Conservation (phyloP, 2,888 invertebrate species). For the Agonopterix subpropinquella region DNA sequence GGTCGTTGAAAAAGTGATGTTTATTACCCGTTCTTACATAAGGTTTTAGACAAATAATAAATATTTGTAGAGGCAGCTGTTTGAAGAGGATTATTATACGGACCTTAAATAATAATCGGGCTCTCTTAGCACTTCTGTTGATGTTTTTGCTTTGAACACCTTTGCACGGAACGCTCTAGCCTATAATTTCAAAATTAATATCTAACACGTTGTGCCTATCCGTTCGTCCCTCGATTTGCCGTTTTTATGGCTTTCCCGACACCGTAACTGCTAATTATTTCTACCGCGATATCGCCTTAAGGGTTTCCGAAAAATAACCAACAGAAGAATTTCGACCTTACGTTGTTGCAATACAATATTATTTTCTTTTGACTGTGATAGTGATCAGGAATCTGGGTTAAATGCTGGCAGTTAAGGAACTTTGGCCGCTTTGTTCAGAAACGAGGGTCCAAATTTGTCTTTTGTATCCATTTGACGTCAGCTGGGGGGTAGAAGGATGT, state of each 20-base stretch:
- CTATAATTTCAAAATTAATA: slow-evolving; percentile 73
- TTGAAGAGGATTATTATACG: slow-evolving; percentile 53
- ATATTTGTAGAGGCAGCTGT: slow-evolving; percentile 72
- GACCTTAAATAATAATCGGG: slow-evolving; percentile 65
- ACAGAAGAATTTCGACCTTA: slow-evolving; percentile 5
- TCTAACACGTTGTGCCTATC: slow-evolving; percentile 73
- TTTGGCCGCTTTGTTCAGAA: slow-evolving; percentile 10
- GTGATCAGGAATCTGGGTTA: slow-evolving; percentile 10
- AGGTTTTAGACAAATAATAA: slow-evolving; percentile 47
- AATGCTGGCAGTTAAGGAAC: slow-evolving; percentile 10
- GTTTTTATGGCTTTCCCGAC: slow-evolving; percentile 63
- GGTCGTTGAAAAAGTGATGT: no score
- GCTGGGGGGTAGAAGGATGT: slow-evolving; percentile 10
- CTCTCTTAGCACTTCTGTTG: slow-evolving; percentile 69
- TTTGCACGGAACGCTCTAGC: slow-evolving; percentile 48
- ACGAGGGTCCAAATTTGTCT: slow-evolving; percentile 7
- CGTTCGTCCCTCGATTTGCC: slow-evolving; percentile 57
- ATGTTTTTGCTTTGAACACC: slow-evolving; percentile 62
- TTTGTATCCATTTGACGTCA: slow-evolving; percentile 5
- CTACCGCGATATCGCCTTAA: slow-evolving; percentile 43
- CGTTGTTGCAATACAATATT: background rate
- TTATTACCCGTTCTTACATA: no score
- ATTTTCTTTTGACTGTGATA: background rate
- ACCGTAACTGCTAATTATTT: slow-evolving; percentile 63
- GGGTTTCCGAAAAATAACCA: slow-evolving; percentile 24